Conservation (phyloP, 2,888 invertebrate genomes). For the Palloptera scutellata region DNA sequence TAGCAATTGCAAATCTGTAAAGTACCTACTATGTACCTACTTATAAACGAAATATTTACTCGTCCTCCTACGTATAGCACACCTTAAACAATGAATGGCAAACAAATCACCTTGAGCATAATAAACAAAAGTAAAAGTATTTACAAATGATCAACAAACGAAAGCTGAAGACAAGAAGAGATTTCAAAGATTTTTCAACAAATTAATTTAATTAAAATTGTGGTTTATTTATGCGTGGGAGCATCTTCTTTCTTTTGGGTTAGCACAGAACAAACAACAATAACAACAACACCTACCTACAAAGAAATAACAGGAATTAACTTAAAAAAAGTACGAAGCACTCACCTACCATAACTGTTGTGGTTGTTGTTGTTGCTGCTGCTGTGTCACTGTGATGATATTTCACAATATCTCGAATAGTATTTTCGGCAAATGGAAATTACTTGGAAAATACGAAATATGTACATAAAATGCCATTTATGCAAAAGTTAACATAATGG, state of each 20-base stretch:
- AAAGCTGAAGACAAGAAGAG: background rate
- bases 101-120: conserved; percentile 22
- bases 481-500: conserved; percentile 33
- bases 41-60: too few relatives aligned
- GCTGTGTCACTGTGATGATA: background rate
- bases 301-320: background rate
- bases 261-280: background rate
- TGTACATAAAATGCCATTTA: conserved; percentile 27
- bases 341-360: background rate
- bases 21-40: too few relatives aligned
- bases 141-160: background rate
- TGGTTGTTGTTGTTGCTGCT: background rate
- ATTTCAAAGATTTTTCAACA: conserved; percentile 33
- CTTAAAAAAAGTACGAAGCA: background rate
- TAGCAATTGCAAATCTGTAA: too few relatives aligned
- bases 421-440: conserved; percentile 11
- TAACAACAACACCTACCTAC: background rate
- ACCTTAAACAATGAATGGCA: conserved; percentile 8
- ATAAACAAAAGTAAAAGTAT: conserved; percentile 10
- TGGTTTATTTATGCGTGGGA: conserved; percentile 24
- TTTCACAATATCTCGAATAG: background rate
- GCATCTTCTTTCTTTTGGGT: conserved; percentile 10
- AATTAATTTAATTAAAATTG: conserved; percentile 40
- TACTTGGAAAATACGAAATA: background rate
- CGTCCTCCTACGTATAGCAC: too few relatives aligned